Conservation (phyloP, 2,888 invertebrate genomes). For the Nyleta sp. region DNA sequence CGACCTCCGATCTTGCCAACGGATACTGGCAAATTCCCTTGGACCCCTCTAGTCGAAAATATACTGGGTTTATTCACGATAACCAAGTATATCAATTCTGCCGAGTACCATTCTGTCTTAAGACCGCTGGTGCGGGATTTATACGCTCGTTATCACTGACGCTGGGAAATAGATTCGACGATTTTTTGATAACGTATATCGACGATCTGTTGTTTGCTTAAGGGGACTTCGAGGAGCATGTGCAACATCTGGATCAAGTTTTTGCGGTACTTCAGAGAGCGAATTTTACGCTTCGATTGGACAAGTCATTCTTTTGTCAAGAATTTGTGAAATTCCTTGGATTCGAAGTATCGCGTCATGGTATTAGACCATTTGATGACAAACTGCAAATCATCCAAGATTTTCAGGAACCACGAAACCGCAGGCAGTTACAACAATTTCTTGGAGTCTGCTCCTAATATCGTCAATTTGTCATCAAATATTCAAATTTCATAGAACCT, state of each 20-base stretch:
- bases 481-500: conserved; percentile 31
- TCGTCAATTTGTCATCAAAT: conserved; percentile 40
- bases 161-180: not conserved
- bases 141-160: not conserved
- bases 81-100: conserved; percentile 11
- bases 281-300: conserved; percentile 69
- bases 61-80: conserved; percentile 63
- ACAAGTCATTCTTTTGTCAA: conserved; percentile 66
- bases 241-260: conserved; percentile 62
- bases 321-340: conserved; percentile 37
- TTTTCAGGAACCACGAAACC: not conserved
- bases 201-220: no score
- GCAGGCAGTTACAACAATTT: conserved; percentile 66
- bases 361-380: conserved; percentile 25
- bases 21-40: conserved; percentile 69
- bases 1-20: conserved; percentile 63
- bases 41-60: conserved; percentile 38
- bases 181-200: not conserved
- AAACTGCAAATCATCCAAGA: conserved; percentile 62
- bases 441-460: conserved; percentile 55
- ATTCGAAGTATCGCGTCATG: conserved; percentile 38
- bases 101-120: conserved; percentile 1
- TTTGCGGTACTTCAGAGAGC: conserved; percentile 60
- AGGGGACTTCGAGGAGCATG: no score
- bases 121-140: not conserved